Evolutionary conservation across 1,140 invertebrate species (phyloP).

Genomic region (Dendroctonus ponderosae): DNA sequence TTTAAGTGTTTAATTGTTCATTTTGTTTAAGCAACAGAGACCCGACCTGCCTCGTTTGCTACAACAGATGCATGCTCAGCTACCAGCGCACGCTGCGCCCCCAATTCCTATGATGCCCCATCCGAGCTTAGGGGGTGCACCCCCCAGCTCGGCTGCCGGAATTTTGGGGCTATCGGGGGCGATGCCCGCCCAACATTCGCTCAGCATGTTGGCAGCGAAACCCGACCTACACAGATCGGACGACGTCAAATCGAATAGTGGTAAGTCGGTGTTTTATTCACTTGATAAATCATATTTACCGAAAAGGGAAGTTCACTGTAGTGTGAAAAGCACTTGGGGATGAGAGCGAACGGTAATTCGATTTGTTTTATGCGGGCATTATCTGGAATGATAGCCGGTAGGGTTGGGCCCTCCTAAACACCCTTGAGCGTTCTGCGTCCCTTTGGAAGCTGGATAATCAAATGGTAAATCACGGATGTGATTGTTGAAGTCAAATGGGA

Average conservation of each 20-base stretch:
- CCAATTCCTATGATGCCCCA: constrained; percentile 72
- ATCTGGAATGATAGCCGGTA: background rate
- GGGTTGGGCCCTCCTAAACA: too few relatives aligned
- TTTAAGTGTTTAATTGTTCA: background rate
- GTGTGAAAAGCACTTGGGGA: constrained; percentile 3
- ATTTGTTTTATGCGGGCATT: constrained; percentile 13
- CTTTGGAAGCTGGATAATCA: too few relatives aligned
- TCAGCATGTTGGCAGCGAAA: constrained; percentile 66
- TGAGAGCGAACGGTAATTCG: background rate
- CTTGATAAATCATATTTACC: constrained; percentile 17
- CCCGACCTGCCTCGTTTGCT: constrained; percentile 72
- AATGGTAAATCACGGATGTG: too few relatives aligned
- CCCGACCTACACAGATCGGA: constrained; percentile 70
- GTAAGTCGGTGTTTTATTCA: constrained; percentile 52
- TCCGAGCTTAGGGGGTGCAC: constrained; percentile 66
- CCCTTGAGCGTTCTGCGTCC: too few relatives aligned
- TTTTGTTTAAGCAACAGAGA: constrained; percentile 68
- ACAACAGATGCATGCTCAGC: constrained; percentile 90
- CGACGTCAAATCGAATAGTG: constrained; percentile 66
- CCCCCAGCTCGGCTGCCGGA: constrained; percentile 59
- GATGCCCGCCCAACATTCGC: constrained; percentile 64
- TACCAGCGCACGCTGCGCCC: constrained; percentile 73
- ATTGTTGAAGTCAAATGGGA: too few relatives aligned
- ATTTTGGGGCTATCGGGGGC: constrained; percentile 57
- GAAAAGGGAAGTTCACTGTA: constrained; percentile 11